Percentiles rank a stretch among this genome's conserved stretches.
Evolutionary conservation across 2,888 invertebrate species (phyloP).

Genomic region (Eristalis pertinax): DNA sequence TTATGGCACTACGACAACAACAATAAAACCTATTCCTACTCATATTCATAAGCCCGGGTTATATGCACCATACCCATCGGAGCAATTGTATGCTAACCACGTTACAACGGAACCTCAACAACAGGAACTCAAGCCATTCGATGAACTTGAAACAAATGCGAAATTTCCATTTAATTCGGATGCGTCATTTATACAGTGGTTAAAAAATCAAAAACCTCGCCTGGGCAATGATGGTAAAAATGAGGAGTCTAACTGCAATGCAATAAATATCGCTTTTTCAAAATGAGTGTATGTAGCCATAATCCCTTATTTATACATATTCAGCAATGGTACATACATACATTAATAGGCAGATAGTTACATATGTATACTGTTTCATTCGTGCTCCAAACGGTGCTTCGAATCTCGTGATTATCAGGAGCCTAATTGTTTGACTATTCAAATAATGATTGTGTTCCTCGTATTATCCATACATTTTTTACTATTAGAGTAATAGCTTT

Average conservation of each 20-base stretch:
- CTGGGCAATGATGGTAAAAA: slow-evolving; percentile 13
- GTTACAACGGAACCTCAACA: not conserved
- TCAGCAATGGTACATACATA: too few species aligned
- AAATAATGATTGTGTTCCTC: too few species aligned
- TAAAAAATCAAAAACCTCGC: slow-evolving; percentile 28
- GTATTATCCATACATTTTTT: too few species aligned
- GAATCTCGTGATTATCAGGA: too few species aligned
- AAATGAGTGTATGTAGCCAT: too few species aligned
- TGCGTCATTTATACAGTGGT: slow-evolving; percentile 28
- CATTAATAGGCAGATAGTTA: too few species aligned
- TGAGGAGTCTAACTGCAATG: not conserved
- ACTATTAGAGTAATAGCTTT: too few species aligned
- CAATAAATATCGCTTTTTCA: not conserved
- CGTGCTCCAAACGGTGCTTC: too few species aligned
- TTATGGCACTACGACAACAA: slow-evolving; percentile 72
- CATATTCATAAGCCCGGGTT: slow-evolving; percentile 77
- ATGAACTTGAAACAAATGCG: not conserved
- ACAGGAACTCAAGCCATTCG: not conserved
- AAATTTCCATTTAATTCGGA: slow-evolving; percentile 36
- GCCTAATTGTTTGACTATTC: too few species aligned
- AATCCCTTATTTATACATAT: too few species aligned
- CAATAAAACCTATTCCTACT: slow-evolving; percentile 75
- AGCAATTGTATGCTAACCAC: slow-evolving; percentile 9
- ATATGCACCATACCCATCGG: slow-evolving; percentile 75
- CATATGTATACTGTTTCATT: too few species aligned